phyloP scores from a whole-genome alignment of 2,797 vertebrate genomes.

The Kryptopterus vitreolus region DNA sequence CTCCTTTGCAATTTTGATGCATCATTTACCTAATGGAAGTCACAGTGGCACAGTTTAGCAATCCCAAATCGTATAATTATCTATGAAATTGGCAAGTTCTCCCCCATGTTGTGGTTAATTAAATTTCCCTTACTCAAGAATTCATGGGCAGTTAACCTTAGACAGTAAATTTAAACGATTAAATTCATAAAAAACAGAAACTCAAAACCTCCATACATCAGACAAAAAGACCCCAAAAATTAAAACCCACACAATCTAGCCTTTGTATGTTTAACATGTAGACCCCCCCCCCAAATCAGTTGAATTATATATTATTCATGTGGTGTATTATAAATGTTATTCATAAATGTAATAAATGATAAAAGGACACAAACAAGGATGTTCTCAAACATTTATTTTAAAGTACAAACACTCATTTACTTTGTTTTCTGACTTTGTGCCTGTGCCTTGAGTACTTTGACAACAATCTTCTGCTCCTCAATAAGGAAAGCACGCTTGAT shows the following conservation, averaged over 20 bases:
- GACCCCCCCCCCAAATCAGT: too few relatives aligned
- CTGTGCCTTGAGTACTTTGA: constrained; percentile 98
- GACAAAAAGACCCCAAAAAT: too few relatives aligned
- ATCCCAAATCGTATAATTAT: neutral
- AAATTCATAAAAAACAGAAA: neutral
- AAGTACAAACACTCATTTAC: constrained; percentile 78
- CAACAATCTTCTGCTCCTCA: constrained; percentile 99
- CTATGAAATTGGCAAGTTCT: neutral
- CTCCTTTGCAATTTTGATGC: neutral
- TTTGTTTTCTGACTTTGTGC: constrained; percentile 98
- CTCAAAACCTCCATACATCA: too few relatives aligned
- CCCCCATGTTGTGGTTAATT: too few relatives aligned
- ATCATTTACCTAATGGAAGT: neutral
- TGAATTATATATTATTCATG: neutral
- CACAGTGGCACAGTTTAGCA: neutral
- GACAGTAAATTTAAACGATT: neutral
- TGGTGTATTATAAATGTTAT: neutral
- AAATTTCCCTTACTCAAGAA: too few relatives aligned
- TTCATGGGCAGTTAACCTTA: neutral
- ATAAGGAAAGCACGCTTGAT: constrained; percentile 99
- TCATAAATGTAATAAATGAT: neutral
- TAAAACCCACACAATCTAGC: too few relatives aligned
- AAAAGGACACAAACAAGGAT: neutral
- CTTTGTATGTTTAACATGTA: neutral
- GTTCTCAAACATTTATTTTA: constrained; percentile 68